These are phyloP conservation scores for Leptarthrus brevirostris DNA, from an alignment of 2,888 invertebrate genomes.

Conservation along the genomic window DNA sequence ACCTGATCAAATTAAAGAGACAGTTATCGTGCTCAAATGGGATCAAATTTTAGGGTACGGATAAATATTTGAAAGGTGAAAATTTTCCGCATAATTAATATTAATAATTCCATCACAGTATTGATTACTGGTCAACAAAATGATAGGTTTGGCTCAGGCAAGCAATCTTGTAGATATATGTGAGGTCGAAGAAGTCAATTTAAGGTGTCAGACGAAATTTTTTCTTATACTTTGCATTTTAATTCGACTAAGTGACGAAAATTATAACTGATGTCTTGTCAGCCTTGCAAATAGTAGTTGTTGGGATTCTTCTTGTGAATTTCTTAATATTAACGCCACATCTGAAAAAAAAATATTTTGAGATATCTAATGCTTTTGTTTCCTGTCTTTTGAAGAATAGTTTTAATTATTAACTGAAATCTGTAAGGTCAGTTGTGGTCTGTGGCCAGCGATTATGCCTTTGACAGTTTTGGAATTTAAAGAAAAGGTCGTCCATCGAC, in stretches of 20 bases:
- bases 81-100: constrained; percentile 3
- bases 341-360: too few species aligned
- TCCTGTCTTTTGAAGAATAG: too few species aligned
- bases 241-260: background rate
- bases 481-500: too few species aligned
- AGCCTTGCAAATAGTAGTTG: background rate
- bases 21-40: background rate
- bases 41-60: constrained; percentile 11
- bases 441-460: too few species aligned
- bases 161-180: background rate
- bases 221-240: too few species aligned
- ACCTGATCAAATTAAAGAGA: constrained; percentile 8
- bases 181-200: background rate
- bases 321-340: background rate
- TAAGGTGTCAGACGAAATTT: too few species aligned
- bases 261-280: background rate
- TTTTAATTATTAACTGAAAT: too few species aligned
- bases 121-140: background rate
- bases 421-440: too few species aligned
- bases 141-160: background rate
- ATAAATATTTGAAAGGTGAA: constrained; percentile 16
- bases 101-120: background rate
- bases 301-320: background rate
- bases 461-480: too few species aligned
- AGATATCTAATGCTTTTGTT: too few species aligned